These are phyloP conservation scores for Chesias legatella DNA, from an alignment of 2,888 invertebrate species.

Conservation along the genomic window DNA sequence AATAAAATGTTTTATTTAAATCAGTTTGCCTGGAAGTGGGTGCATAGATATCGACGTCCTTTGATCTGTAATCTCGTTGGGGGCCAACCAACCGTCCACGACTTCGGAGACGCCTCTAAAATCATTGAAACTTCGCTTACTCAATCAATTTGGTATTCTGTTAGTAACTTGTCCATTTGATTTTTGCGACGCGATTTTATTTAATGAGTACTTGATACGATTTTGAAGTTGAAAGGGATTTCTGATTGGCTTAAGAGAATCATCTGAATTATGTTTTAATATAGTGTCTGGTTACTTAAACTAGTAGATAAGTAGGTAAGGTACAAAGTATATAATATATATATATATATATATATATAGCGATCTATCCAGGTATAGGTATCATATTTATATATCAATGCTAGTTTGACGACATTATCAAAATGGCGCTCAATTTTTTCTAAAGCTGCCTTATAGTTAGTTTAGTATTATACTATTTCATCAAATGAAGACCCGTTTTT, in stretches of 20 bases:
- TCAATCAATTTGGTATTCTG: constrained; percentile 19
- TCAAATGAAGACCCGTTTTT: no score
- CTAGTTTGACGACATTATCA: no score
- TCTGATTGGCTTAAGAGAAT: not conserved
- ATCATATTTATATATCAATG: no score
- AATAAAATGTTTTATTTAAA: constrained; percentile 44
- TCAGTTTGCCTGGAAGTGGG: constrained; percentile 31
- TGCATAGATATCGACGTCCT: constrained; percentile 23
- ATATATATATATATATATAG: no score
- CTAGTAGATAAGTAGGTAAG: not conserved
- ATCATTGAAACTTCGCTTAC: constrained; percentile 24
- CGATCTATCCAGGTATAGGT: no score
- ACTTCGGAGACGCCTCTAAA: constrained; percentile 24
- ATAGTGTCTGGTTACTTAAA: no score
- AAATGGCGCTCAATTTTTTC: no score
- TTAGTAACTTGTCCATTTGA: constrained; percentile 27
- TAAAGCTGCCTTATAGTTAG: no score
- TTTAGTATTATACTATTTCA: no score
- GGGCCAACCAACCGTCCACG: constrained; percentile 29
- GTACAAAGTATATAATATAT: no score
- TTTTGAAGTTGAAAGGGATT: not conserved
- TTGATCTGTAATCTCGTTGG: constrained; percentile 31
- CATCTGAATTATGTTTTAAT: no score
- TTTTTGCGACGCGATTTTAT: constrained; percentile 20
- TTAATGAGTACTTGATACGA: constrained; percentile 10